Conservation (phyloP, 2,888 invertebrate genomes). For the Venustoraphidia nigricollis region DNA sequence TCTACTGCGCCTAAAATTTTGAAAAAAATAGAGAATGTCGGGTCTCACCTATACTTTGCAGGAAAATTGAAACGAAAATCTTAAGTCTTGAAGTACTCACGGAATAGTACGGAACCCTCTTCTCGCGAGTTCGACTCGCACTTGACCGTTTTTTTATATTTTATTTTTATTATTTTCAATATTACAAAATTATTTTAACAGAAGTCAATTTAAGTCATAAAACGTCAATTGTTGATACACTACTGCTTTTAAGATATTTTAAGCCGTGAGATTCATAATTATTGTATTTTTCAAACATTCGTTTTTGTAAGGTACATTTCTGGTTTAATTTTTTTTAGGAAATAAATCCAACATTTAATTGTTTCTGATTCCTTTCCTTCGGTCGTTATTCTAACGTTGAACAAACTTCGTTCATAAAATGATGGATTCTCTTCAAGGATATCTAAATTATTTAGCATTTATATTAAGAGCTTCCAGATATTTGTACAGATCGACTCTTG, state of each 20-base stretch:
- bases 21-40: too few relatives aligned
- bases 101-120: too few relatives aligned
- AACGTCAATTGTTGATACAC: slow-evolving; percentile 34
- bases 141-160: too few relatives aligned
- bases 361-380: slow-evolving; percentile 21
- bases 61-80: too few relatives aligned
- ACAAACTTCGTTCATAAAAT: slow-evolving; percentile 56
- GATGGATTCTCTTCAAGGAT: slow-evolving; percentile 71
- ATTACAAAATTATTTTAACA: slow-evolving; percentile 9
- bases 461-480: too few relatives aligned
- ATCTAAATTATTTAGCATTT: slow-evolving; percentile 59
- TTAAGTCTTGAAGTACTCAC: too few relatives aligned
- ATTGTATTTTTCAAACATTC: slow-evolving; percentile 44
- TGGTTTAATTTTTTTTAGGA: slow-evolving; percentile 52
- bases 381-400: slow-evolving; percentile 29
- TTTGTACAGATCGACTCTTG: too few relatives aligned
- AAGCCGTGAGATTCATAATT: slow-evolving; percentile 47
- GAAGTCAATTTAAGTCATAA: slow-evolving; percentile 18
- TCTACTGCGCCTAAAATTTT: too few relatives aligned
- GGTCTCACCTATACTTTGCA: too few relatives aligned
- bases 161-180: not conserved
- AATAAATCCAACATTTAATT: slow-evolving; percentile 58
- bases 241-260: slow-evolving; percentile 48
- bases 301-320: slow-evolving; percentile 41
- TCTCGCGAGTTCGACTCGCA: too few relatives aligned